These are phyloP conservation scores for Aldrovandia affinis DNA, from an alignment of 2,797 vertebrate genomes.

Conservation along the genomic window DNA sequence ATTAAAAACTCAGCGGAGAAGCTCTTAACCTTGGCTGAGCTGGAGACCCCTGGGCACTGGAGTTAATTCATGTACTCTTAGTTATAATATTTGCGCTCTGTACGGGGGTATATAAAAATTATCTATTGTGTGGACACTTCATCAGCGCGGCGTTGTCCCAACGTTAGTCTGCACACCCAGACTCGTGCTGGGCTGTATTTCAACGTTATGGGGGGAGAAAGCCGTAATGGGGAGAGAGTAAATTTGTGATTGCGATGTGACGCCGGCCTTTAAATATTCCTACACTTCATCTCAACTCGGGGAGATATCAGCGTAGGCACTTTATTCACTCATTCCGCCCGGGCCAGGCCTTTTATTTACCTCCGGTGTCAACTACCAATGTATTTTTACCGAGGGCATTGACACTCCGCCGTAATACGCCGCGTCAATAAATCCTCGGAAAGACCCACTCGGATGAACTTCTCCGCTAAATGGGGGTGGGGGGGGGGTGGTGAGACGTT, in stretches of 20 bases:
- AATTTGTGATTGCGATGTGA: conserved; percentile 58
- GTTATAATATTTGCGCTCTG: conserved; percentile 86
- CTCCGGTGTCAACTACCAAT: not conserved
- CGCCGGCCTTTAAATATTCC: conserved; percentile 24
- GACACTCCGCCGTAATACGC: conserved; percentile 48
- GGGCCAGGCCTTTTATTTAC: conserved; percentile 1
- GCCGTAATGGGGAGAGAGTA: conserved; percentile 63
- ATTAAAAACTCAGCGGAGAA: conserved; percentile 70
- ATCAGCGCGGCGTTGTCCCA: conserved; percentile 75
- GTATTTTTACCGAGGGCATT: conserved; percentile 8
- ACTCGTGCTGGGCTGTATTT: conserved; percentile 77
- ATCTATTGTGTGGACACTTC: conserved; percentile 82
- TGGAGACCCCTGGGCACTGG: conserved; percentile 73
- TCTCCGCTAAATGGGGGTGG: conserved; percentile 42
- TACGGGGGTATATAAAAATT: conserved; percentile 83
- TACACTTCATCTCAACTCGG: conserved; percentile 26
- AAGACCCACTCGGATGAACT: not conserved
- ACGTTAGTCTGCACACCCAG: conserved; percentile 32
- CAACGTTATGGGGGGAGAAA: conserved; percentile 76
- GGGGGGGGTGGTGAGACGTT: too few relatives aligned
- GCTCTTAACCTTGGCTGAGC: conserved; percentile 81
- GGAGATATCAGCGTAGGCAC: conserved; percentile 21
- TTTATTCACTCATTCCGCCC: conserved; percentile 23
- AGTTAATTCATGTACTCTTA: conserved; percentile 86
- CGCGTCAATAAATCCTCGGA: conserved; percentile 39